Evolutionary conservation across 2,888 invertebrate genomes (phyloP).

Genomic region (Bugula neritina): DNA sequence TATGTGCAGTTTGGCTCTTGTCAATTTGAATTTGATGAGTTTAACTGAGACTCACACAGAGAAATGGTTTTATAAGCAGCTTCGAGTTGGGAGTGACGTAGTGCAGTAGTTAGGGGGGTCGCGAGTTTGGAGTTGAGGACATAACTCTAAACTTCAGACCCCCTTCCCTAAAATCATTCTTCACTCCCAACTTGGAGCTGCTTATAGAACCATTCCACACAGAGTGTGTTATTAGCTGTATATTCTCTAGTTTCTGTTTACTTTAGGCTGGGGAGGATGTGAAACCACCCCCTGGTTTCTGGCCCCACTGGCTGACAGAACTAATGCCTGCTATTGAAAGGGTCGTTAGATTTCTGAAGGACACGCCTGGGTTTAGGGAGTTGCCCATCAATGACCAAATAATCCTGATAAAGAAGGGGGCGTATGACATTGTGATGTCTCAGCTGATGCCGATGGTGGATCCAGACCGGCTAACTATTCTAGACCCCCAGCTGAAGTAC

Average conservation of each 20-base stretch:
- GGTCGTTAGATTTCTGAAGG: constrained; percentile 51
- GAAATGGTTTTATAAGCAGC: too few species aligned
- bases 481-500: constrained; percentile 26
- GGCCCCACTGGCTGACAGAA: constrained; percentile 43
- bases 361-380: constrained; percentile 49
- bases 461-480: constrained; percentile 2
- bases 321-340: constrained; percentile 51
- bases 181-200: too few species aligned
- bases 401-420: constrained; percentile 50
- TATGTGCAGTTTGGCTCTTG: too few species aligned
- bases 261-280: constrained; percentile 4
- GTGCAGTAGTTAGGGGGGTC: too few species aligned
- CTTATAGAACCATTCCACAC: too few species aligned
- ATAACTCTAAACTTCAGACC: not conserved
- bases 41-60: too few species aligned
- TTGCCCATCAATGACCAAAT: constrained; percentile 51
- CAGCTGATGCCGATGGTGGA: constrained; percentile 43
- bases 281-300: constrained; percentile 35
- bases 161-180: not conserved
- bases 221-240: too few species aligned
- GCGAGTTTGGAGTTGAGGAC: not conserved
- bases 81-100: too few species aligned
- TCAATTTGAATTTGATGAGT: too few species aligned
- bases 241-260: not conserved
- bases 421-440: constrained; percentile 50